A percentile compares a stretch with the other conserved stretches of the same genome.
phyloP scores from a whole-genome alignment of 2,113 vertebrate species.

The Tympanuchus pallidicinctus region DNA sequence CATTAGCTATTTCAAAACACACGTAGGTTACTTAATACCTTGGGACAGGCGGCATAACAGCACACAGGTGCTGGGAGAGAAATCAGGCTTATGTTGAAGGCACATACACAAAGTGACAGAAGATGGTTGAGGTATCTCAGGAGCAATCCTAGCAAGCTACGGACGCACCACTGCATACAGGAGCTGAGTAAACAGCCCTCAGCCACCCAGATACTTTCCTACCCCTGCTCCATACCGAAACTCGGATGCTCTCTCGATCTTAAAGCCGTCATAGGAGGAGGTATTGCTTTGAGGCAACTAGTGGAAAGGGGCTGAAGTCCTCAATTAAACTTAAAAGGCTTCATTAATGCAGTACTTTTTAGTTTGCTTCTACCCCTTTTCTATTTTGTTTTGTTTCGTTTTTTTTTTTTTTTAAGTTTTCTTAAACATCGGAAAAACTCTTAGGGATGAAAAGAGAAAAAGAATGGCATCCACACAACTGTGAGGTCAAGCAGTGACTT shows the following conservation, averaged over 20 bases:
- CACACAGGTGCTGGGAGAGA: not conserved
- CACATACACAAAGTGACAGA: rapidly evolving
- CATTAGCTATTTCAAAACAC: slow-evolving; percentile 49
- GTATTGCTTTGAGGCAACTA: not conserved
- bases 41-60: not conserved
- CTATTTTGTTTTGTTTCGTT: too few species aligned
- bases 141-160: not conserved
- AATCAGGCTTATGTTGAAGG: not conserved
- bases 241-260: not conserved
- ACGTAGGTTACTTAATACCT: slow-evolving; percentile 8
- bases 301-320: not conserved
- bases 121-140: rapidly evolving
- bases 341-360: not conserved
- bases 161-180: rapidly evolving
- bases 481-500: not conserved
- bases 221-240: rapidly evolving
- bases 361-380: not conserved
- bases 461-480: not conserved
- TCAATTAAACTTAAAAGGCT: not conserved
- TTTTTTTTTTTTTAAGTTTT: not conserved
- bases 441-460: not conserved
- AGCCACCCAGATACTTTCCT: not conserved
- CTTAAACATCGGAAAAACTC: not conserved
- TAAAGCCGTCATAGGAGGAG: not conserved
- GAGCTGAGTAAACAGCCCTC: not conserved